A percentile compares a stretch with the other conserved stretches of the same genome.
These are phyloP conservation scores for Patella ulyssiponensis DNA, from an alignment of 2,888 invertebrate genomes.

Conservation along the genomic window DNA sequence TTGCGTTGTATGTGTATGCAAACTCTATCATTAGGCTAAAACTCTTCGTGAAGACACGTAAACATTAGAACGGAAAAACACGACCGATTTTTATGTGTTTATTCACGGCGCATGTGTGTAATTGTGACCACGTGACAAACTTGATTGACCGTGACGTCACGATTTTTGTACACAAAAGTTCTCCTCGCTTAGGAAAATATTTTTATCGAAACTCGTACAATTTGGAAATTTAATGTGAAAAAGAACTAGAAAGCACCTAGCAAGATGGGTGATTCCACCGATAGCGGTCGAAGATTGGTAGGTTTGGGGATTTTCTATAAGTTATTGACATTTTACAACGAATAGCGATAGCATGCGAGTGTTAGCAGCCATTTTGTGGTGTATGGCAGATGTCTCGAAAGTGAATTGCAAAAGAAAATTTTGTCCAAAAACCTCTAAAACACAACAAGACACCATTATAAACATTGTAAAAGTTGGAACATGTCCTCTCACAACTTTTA, in stretches of 20 bases:
- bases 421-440: neutral
- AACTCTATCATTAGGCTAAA: neutral
- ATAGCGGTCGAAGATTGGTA: constrained; percentile 62
- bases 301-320: constrained; percentile 46
- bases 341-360: constrained; percentile 30
- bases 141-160: constrained; percentile 40
- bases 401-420: constrained; percentile 23
- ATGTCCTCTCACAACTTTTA: neutral
- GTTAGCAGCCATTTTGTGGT: constrained; percentile 49
- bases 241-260: constrained; percentile 25
- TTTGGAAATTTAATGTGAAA: constrained; percentile 32
- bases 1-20: neutral
- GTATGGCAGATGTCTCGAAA: neutral
- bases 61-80: neutral
- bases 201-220: constrained; percentile 31
- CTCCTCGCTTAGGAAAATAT: constrained; percentile 38
- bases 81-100: neutral
- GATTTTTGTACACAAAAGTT: constrained; percentile 45
- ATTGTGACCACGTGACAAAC: constrained; percentile 33
- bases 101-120: neutral
- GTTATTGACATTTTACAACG: constrained; percentile 28
- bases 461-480: neutral
- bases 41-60: neutral
- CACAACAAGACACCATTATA: neutral
- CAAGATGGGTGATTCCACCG: constrained; percentile 51